Evolutionary conservation across 2,113 vertebrate species (phyloP), one percentile per base, ranked within the genome.

Genomic region (Peromyscus leucopus): DNA sequence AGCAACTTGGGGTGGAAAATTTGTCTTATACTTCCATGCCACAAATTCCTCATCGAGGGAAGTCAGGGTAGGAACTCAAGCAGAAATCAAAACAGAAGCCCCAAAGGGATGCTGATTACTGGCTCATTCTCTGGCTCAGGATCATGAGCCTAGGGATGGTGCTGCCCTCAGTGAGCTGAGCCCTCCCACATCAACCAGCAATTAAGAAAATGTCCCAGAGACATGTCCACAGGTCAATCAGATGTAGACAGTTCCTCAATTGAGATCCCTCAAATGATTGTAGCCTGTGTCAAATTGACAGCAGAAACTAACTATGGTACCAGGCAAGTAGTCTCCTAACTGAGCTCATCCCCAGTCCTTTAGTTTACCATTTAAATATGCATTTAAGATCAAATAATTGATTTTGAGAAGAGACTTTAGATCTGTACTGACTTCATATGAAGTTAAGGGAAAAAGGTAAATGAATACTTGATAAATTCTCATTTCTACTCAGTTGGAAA

Each of bases 331-430:
- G 31, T 57, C 33, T 57, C 4, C 31, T 55, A 21, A 55, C 3
- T 22, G 31, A 57, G 48, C 51, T 80, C 51, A 36, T 80, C 8
- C 8, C 51, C 19, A 57, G 31, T 55, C 51, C 24, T 22, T 36
- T 36, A 57, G 51, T 75, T 91, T 74, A 48, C 7, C 11, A 93
- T 85, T 89, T 93, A 84, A 95, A 75, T 91, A 82, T 78, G 33
- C 15, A 89, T 79, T 28, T 93, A 82, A 67, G 26, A 87, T 84
- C 11, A 88, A 92, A 26, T 28, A 93, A 51, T 75, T 93, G 8
- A 26, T 59, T 85, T 57, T 76, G 21, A 90, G 59, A 72, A 76
- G 36, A 79, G 21, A 72, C 59, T 65, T 91, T 2, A 80, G 75
- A 74, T 19, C 12, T 71, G 7, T 86, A 80, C 74, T 90, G 74